phyloP scores from a whole-genome alignment of 2,888 invertebrate species.

The Idaea straminata region DNA sequence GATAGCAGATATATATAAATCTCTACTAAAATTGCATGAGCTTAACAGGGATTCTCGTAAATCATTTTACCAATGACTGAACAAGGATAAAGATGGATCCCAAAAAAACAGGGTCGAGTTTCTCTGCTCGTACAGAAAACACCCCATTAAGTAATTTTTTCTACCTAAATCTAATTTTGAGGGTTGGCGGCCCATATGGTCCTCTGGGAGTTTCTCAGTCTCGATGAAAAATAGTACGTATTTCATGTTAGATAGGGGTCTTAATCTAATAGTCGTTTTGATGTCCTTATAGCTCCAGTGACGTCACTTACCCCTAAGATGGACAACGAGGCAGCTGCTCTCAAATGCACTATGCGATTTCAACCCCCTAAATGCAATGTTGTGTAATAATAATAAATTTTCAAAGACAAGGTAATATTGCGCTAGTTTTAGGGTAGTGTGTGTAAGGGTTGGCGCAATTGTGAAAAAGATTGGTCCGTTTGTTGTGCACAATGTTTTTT shows the following conservation, averaged over 20 bases:
- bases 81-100: conserved; percentile 44
- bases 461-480: conserved; percentile 48
- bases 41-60: conserved; percentile 30
- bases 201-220: conserved; percentile 53
- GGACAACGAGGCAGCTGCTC: conserved; percentile 62
- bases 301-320: conserved; percentile 38
- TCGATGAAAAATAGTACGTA: conserved; percentile 33
- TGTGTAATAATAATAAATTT: conserved; percentile 75
- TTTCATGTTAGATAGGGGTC: conserved; percentile 22
- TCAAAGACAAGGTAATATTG: conserved; percentile 67
- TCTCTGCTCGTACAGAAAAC: conserved; percentile 70
- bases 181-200: conserved; percentile 73
- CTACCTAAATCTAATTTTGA: conserved; percentile 69
- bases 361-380: conserved; percentile 68
- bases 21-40: conserved; percentile 21
- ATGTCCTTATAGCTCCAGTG: conserved; percentile 10
- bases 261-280: conserved; percentile 29
- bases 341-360: conserved; percentile 63
- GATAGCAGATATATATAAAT: conserved; percentile 13
- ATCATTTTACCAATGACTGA: conserved; percentile 37
- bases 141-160: conserved; percentile 78
- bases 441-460: conserved; percentile 63
- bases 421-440: conserved; percentile 41
- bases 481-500: conserved; percentile 38
- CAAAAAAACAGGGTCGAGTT: conserved; percentile 47